Base-by-base conservation (phyloP, 2,113 vertebrate genomes). In the Corvus cornix region DNA sequence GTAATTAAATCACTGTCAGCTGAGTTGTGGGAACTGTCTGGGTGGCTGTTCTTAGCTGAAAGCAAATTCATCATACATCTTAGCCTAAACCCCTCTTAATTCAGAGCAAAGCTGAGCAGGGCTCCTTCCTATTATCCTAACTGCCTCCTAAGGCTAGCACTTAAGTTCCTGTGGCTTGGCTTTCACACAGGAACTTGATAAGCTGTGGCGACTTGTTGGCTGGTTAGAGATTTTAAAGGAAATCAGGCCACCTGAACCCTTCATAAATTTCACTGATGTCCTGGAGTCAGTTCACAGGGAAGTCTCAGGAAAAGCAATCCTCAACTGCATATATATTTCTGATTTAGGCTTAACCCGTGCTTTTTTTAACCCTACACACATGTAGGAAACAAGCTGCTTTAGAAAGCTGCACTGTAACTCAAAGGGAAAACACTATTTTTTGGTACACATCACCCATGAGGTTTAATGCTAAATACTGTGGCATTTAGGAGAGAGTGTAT, bases 1-100 rank as follows among this genome's bases (percentile, higher is more conserved):
- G 59, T 27, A 84, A 89, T 91, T 84, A 77, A 81, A 81, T 52
- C 49, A 63, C 64, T 80, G 60, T 66, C 89, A 93, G 84, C 76
- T 84, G 84, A 84, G 89, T 59, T 14, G 39, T 96, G 96, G 89
- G 93, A 96, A 95, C 73, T 51, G 83, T 70, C 87, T 89, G 81
- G 73, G 89, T 48, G 48, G 74, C 63, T 39, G 77, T 30, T 78
- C 55, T 77, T 89, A 89, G 87, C 87, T 78, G 73, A 94, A 95
- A 91, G 68, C 26, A 91, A 92, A 86, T 33, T 19, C 31, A 49
- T 87, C 51, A 84, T 19, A 64, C 19, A 77, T n/a, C 59, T 58
- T 30, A 60, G 79, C 37, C 66, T 88, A 90, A 94, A 62, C 10
- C 16, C 13, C 35, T 74, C 59, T 67, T 62, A 73, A 64, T 26